Percentiles rank a stretch among this genome's conserved stretches.
These are phyloP conservation scores for Cyanistes caeruleus DNA, from an alignment of 2,113 vertebrate genomes.

Conservation along the genomic window DNA sequence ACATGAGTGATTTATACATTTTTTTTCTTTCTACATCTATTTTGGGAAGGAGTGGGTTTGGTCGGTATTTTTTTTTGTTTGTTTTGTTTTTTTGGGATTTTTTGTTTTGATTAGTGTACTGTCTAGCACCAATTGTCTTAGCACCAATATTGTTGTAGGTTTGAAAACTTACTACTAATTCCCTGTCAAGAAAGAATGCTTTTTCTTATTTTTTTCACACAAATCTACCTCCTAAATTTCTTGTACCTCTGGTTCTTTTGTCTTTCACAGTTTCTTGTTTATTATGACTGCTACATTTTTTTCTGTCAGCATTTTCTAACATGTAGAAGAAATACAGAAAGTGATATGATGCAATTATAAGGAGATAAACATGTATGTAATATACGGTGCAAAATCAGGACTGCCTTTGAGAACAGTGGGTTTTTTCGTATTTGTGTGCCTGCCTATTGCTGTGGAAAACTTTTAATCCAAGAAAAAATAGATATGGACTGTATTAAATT, in stretches of 20 bases:
- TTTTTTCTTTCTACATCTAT: background rate
- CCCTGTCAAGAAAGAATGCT: background rate
- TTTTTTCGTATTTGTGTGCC: background rate
- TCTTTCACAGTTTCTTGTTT: background rate
- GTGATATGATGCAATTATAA: background rate
- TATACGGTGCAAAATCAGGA: background rate
- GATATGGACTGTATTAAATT: background rate
- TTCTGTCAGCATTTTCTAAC: background rate
- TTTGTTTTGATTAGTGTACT: background rate
- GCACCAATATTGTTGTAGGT: background rate
- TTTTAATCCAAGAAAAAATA: background rate
- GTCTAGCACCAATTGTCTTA: background rate
- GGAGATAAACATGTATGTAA: background rate
- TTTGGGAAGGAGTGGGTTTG: fast-evolving
- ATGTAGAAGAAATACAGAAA: background rate
- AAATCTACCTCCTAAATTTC: background rate
- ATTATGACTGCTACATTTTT: background rate
- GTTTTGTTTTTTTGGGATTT: no score
- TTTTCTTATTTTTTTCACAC: background rate
- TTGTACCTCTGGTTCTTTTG: background rate
- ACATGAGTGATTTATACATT: background rate
- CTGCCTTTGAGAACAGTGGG: background rate
- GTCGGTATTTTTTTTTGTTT: background rate
- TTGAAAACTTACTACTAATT: background rate
- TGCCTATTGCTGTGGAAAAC: background rate